These are phyloP conservation scores for Telmatherina bonti DNA, from an alignment of 2,797 vertebrate genomes.

Conservation along the genomic window DNA sequence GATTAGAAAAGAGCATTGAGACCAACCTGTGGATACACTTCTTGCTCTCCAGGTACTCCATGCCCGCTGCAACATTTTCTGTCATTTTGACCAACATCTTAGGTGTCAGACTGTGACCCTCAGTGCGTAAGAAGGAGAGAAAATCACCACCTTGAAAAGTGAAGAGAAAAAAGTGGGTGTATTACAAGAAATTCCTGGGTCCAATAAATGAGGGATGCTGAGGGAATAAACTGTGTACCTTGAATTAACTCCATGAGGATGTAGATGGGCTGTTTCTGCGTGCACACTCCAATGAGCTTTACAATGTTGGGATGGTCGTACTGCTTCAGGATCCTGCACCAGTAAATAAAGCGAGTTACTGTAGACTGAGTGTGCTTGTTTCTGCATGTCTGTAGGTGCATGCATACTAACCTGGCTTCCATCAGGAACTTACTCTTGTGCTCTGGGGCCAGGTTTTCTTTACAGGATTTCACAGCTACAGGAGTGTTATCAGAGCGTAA, in stretches of 20 bases:
- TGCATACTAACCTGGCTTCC: constrained; percentile 89
- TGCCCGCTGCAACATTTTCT: constrained; percentile 90
- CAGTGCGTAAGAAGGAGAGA: constrained; percentile 89
- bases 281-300: constrained; percentile 94
- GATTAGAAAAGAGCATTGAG: too few relatives aligned
- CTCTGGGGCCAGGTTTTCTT: constrained; percentile 90
- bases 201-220: constrained; percentile 1
- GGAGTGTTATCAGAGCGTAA: constrained; percentile 88
- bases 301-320: constrained; percentile 96
- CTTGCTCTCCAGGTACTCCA: constrained; percentile 95
- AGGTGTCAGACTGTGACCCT: constrained; percentile 81
- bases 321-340: constrained; percentile 93
- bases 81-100: constrained; percentile 91
- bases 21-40: constrained; percentile 95
- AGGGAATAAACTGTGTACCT: constrained; percentile 75
- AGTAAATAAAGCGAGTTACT: background rate
- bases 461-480: constrained; percentile 94
- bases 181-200: background rate
- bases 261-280: constrained; percentile 96
- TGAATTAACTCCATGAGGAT: constrained; percentile 97
- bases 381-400: constrained; percentile 12
- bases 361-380: constrained; percentile 3
- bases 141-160: constrained; percentile 91
- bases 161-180: constrained; percentile 3
- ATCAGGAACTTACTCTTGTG: constrained; percentile 96